Evolutionary conservation across 23 tunicate genomes (phyloP).

Genomic region (Aplidium turbinatum): DNA sequence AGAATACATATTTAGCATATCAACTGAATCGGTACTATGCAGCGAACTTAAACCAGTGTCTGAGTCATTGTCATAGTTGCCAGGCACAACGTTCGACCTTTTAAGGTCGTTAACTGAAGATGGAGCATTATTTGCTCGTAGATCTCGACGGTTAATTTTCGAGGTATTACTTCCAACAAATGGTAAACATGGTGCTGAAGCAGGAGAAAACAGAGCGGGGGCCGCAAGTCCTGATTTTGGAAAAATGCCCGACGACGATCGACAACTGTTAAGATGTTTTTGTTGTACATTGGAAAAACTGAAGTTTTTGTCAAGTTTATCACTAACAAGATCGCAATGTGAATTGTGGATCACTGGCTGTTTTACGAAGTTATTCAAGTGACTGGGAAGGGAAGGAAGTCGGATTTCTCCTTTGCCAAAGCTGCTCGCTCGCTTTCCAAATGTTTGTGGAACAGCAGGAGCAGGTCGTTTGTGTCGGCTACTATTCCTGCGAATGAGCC

Average conservation of each 20-base stretch:
- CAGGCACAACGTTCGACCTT: not conserved
- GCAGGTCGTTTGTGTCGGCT: constrained; percentile 32
- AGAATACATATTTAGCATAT: constrained; percentile 40
- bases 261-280: not conserved
- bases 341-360: constrained; percentile 52
- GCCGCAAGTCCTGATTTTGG: constrained; percentile 9
- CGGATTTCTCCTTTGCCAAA: constrained; percentile 44
- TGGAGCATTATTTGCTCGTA: not conserved
- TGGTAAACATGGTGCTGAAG: constrained; percentile 47
- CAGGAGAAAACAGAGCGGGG: not conserved
- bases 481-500: constrained; percentile 68
- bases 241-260: constrained; percentile 11
- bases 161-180: constrained; percentile 13
- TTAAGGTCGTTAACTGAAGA: not conserved
- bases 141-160: constrained; percentile 3
- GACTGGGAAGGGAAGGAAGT: not conserved
- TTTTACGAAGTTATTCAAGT: constrained; percentile 29
- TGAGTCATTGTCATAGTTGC: constrained; percentile 80
- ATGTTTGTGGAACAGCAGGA: not conserved
- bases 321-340: constrained; percentile 34
- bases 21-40: constrained; percentile 81
- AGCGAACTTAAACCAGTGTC: constrained; percentile 91
- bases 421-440: constrained; percentile 42
- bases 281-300: not conserved
- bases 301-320: not conserved